Base-by-base conservation (phyloP, 2,888 invertebrate genomes). In the Eurytoma adleriae region DNA sequence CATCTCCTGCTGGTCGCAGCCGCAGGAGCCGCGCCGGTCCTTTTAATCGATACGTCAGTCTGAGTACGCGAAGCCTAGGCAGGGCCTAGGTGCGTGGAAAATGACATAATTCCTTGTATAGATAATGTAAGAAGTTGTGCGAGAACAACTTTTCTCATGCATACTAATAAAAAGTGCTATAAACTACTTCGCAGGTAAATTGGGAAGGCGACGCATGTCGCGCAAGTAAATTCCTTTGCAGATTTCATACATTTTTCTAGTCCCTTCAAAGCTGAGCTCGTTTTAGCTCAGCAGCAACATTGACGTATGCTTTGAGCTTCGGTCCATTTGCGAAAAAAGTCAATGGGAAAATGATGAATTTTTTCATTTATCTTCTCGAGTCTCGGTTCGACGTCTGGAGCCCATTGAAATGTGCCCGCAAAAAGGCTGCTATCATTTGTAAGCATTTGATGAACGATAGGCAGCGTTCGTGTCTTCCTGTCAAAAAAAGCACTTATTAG, bases 61-160 rank as follows among this genome's bases (percentile, higher is more conserved):
- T 24, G 24, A 24, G 1, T 12, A 57, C 12, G 27, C 57, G 12
- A 5, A 18, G 18, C 18, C 18, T 10, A 1, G 20, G 13, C 20
- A 18, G 20, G 14, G 24, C 24, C 24, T 20, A n/a, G 2, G 18
- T 24, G 20, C 27, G 3, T 14, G 1, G n/a, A n/a, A 54, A 54
- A 3, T 54, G 10, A 10, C 40, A 40, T 40, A n/a, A 54, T 54
- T 54, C 7, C 14, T 24, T 24, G 4, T 30, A 5, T 16, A 2
- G 7, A 56, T 50, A 13, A 24, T n/a, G 52, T 50, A 57, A 68
- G 59, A 62, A 73, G 50, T 3, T 20, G 16, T 20, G 52, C 57
- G 20, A 62, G 78, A 40, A 52, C 7, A 87, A 87, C 85, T 87
- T 87, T 87, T 85, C 84, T 84, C 84, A 87, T 87, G 86, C 83